Conservation (phyloP, 2,888 invertebrate species). For the Cantharis lateralis region DNA sequence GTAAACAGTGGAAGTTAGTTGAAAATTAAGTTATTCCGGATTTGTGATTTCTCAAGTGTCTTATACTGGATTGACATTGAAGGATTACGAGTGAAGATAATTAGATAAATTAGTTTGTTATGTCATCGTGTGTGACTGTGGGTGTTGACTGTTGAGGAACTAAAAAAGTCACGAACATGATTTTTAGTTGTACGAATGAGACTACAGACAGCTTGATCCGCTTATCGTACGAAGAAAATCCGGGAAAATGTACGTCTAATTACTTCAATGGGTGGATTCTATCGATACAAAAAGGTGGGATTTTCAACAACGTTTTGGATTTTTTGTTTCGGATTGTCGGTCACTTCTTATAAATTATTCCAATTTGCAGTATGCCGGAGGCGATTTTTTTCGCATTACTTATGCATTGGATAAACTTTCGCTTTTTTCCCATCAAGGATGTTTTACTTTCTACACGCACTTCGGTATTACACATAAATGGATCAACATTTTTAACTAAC, state of each 20-base stretch:
- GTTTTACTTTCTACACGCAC: neutral
- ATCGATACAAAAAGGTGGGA: neutral
- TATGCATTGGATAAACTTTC: neutral
- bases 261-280: no score
- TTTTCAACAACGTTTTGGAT: neutral
- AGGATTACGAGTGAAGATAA: neutral
- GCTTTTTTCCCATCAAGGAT: neutral
- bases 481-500: neutral
- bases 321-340: neutral
- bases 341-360: neutral
- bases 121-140: neutral
- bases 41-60: neutral
- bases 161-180: neutral
- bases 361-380: neutral
- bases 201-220: neutral
- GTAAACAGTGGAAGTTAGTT: no score
- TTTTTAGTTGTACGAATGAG: neutral
- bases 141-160: neutral
- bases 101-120: neutral
- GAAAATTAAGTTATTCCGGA: no score
- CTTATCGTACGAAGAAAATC: neutral
- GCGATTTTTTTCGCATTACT: neutral
- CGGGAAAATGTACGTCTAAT: no score
- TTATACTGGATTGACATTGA: neutral
- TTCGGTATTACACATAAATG: neutral